Conservation (phyloP, 2,888 invertebrate species). For the Ophion slaviceki region DNA sequence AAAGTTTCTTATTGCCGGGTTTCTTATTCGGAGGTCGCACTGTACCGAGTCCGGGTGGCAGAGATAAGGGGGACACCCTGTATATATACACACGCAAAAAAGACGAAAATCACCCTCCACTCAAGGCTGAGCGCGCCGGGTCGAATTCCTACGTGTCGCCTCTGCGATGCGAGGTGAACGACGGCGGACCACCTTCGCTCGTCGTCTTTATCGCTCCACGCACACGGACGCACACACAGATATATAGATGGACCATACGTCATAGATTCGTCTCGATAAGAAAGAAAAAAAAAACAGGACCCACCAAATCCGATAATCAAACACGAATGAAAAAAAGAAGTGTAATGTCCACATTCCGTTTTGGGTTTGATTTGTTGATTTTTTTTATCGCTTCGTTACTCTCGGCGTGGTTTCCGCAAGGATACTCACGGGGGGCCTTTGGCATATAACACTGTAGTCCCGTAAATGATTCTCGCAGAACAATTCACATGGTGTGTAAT, state of each 20-base stretch:
- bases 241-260: not conserved
- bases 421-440: not conserved
- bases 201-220: constrained; percentile 38
- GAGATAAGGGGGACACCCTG: not conserved
- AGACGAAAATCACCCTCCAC: constrained; percentile 35
- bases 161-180: constrained; percentile 35
- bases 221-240: not conserved
- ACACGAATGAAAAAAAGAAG: no score
- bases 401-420: not conserved
- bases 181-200: constrained; percentile 39
- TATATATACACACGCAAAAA: constrained; percentile 15
- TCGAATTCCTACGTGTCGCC: constrained; percentile 62
- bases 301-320: not conserved
- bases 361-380: not conserved
- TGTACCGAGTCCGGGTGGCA: no score
- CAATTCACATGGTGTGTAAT: constrained; percentile 27
- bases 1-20: no score
- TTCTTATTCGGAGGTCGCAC: no score
- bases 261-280: not conserved
- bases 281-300: not conserved
- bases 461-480: constrained; percentile 16
- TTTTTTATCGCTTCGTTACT: not conserved
- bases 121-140: constrained; percentile 63
- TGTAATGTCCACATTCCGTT: no score
- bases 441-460: constrained; percentile 10